phyloP scores from a whole-genome alignment of 2,888 invertebrate species.

The Schizaphis graminum region DNA sequence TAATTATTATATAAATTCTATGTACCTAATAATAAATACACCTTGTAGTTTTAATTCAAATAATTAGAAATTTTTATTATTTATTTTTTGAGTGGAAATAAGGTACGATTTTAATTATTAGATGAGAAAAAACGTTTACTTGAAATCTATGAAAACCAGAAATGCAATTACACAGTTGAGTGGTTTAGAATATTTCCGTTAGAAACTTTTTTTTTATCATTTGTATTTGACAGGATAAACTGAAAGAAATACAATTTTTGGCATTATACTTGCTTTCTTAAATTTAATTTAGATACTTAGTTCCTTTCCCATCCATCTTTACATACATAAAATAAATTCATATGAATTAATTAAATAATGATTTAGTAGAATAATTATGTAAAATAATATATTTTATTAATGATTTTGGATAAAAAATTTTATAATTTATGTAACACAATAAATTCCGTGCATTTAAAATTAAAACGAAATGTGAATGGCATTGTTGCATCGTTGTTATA shows the following conservation, averaged over 20 bases:
- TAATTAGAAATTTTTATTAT: not conserved
- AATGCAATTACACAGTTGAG: slow-evolving; percentile 46
- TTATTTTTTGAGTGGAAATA: not conserved
- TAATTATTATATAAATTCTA: too few species aligned
- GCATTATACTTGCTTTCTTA: slow-evolving; percentile 14
- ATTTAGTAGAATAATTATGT: not conserved
- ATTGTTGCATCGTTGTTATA: not conserved
- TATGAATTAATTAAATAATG: not conserved
- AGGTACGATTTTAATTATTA: slow-evolving; percentile 8
- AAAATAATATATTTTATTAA: not conserved
- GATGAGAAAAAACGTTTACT: slow-evolving; percentile 16
- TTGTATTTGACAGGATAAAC: slow-evolving; percentile 47
- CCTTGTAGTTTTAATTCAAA: not conserved
- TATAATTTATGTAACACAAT: not conserved
- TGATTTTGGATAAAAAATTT: not conserved
- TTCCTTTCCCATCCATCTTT: not conserved
- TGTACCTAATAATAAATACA: too few species aligned
- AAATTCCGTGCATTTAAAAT: not conserved
- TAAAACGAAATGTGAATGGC: not conserved
- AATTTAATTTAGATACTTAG: not conserved
- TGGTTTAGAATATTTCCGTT: slow-evolving; percentile 22
- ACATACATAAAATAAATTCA: not conserved
- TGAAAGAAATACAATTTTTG: not conserved
- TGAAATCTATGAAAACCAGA: not conserved
- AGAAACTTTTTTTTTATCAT: slow-evolving; percentile 17